Base-by-base conservation (phyloP, 2,888 invertebrate species). In the Dorcus parallelipipedus region DNA sequence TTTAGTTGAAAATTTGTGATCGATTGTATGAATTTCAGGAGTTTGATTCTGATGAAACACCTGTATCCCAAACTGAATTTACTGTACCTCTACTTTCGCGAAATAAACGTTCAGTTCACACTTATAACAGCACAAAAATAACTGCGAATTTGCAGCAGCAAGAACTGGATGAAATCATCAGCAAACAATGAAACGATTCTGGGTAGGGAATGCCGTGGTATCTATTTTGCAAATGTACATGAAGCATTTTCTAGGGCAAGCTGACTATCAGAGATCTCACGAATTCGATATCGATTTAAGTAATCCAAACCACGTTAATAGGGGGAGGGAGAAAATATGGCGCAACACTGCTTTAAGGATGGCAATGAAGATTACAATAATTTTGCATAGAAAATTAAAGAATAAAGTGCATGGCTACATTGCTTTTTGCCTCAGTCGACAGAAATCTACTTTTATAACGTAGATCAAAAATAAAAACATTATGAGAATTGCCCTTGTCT, bases 21-120 rank as follows among this genome's bases (percentile, higher is more conserved):
- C 14, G 14, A 14, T 14, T 14, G 14, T 14, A 14, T 14, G 14
- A 14, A 14, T 26, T 69, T n/a, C 71, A 88, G 88, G 89, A 90
- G 71, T 91, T 91, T 75, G 90, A 90, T 1, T 72, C 82, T 0
- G 89, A 91, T 76, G 85, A 87, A 69, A 87, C 90, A 0, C 90
- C 90, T 0, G 72, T 88, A 7, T 86, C 88, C 0, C 86, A 89
- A 72, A 84, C 84, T 51, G 86, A 87, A 69, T 86, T 88, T 71
- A 86, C 87, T 0, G 78, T 89, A 38, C 87, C 89, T 14, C 77
- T 88, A 2, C 79, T 88, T 26, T 80, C 79, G 17, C 79, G 85
- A 54, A 76, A 73, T 61, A 78, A 75, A 63, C 69, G 80, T 62
- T 79, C 78, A 20, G 64, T 78, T 43, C 74, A 79, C 45, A 73